Evolutionary conservation across 2,888 invertebrate species (phyloP), one percentile per base, ranked within the genome.

Genomic region (Eurytoma californica): DNA sequence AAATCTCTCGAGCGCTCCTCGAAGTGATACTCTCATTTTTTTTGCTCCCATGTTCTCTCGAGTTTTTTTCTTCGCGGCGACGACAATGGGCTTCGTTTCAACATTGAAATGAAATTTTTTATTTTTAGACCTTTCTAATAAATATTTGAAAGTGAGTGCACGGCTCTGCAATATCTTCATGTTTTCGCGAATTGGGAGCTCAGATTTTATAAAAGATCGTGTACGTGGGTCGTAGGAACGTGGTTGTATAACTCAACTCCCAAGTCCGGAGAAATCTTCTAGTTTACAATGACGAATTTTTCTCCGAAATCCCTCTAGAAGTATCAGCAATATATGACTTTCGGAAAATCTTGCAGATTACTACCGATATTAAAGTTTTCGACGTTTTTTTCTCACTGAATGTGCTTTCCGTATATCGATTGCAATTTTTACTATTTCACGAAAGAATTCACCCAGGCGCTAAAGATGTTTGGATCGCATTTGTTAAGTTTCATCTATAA

Each of bases 271-370:
- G 20, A 65, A 65, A 65, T 47, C 47, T 65, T 49, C 47, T 47
- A 65, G 55, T 68, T 68, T 55, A 55, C 55, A 68, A 55, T 68
- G 68, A 30, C 68, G 53, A 68, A 68, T 68, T 68, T 28, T 55
- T 5, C 5, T 14, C 7, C 13, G 68, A 55, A 68, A 68, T 68
- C 68, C 24, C 30, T 2, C 7, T 0, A 60, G 4, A 53, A 53
- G 3, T n/a, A 39, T n/a, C 53, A 53, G n/a, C 53, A 14, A n/a
- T 53, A 16, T 53, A 14, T 3, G 53, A 53, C 53, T 53, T 53
- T 53, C n/a, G 3, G 16, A 53, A 53, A 53, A 53, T n/a, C 3
- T 53, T 14, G 2, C n/a, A n/a, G n/a, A 53, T 53, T 53, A 53
- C n/a, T 53, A 14, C 13, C n/a, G 53, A 53, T 53, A 53, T 53